A percentile compares a stretch with the other conserved stretches of the same genome.
phyloP scores from a whole-genome alignment of 2,888 invertebrate genomes.

The Ormyrus thymus region DNA sequence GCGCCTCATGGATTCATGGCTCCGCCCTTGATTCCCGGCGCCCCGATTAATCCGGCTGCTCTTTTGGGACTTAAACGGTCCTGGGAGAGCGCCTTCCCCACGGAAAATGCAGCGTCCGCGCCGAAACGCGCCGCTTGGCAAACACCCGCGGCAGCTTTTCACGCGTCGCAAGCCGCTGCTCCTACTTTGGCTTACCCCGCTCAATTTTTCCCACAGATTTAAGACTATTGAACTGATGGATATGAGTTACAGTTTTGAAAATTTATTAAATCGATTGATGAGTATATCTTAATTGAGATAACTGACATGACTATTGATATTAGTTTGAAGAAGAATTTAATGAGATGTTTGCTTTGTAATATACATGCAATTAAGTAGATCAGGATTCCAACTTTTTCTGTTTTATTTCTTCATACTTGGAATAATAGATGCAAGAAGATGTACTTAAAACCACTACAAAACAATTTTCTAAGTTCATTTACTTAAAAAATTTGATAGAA shows the following conservation, averaged over 20 bases:
- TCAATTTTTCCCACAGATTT: slow-evolving; percentile 76
- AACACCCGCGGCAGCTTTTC: slow-evolving; percentile 70
- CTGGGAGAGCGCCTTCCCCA: slow-evolving; percentile 84
- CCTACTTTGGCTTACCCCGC: slow-evolving; percentile 78
- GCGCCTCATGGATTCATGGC: slow-evolving; percentile 71
- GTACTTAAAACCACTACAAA: too few species aligned
- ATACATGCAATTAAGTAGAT: background rate
- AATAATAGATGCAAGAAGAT: too few species aligned
- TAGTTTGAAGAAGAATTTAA: background rate
- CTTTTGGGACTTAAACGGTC: slow-evolving; percentile 79
- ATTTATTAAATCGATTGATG: background rate
- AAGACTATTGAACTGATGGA: slow-evolving; percentile 6
- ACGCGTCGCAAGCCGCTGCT: slow-evolving; percentile 66
- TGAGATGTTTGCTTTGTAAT: background rate
- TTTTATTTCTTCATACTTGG: too few species aligned
- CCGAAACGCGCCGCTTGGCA: slow-evolving; percentile 72
- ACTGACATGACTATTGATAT: background rate
- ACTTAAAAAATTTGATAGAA: background rate
- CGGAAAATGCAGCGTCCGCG: slow-evolving; percentile 67
- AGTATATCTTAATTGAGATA: background rate
- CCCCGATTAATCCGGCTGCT: slow-evolving; percentile 73
- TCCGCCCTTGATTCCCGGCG: slow-evolving; percentile 66
- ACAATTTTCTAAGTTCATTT: too few species aligned
- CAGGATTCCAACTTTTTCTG: too few species aligned
- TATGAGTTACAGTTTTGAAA: background rate